phyloP scores from a whole-genome alignment of 2,888 invertebrate species.

The Trissolcus brochymenae region DNA sequence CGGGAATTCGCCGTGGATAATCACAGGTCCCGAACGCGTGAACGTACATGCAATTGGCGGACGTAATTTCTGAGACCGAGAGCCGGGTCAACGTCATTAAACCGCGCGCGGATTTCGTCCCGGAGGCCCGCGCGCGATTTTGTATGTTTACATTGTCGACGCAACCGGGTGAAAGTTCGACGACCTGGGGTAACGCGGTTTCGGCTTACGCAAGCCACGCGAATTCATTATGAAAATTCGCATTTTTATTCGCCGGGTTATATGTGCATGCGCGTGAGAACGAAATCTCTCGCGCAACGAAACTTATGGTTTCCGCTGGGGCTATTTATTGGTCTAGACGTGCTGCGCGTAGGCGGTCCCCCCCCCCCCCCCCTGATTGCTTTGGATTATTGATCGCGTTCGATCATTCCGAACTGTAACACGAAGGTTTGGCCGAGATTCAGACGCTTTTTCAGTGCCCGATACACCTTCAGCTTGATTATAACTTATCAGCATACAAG shows the following conservation, averaged over 20 bases:
- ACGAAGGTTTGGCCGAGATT: background rate
- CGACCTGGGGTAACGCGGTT: constrained; percentile 12
- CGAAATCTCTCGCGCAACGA: constrained; percentile 9
- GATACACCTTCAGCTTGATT: too few species aligned
- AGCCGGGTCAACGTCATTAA: background rate
- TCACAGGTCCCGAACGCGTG: background rate
- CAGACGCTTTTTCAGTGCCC: too few species aligned
- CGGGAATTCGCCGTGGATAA: background rate
- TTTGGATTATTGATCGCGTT: constrained; percentile 24
- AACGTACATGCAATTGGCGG: constrained; percentile 8
- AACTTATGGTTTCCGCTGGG: constrained; percentile 10
- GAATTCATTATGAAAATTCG: constrained; percentile 37
- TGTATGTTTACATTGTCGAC: constrained; percentile 13
- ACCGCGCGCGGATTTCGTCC: constrained; percentile 10
- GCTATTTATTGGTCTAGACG: constrained; percentile 34
- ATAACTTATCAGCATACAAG: too few species aligned
- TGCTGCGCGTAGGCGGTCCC: constrained; percentile 19
- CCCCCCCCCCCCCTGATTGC: constrained; percentile 7
- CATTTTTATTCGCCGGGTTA: constrained; percentile 17
- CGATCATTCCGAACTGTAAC: constrained; percentile 12
- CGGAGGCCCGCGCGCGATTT: constrained; percentile 7
- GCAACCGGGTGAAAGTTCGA: constrained; percentile 31
- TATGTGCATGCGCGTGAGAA: constrained; percentile 18
- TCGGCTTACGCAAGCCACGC: constrained; percentile 17
- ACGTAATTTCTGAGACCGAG: constrained; percentile 18